These are phyloP conservation scores for Hetaerina americana DNA, from an alignment of 1,140 invertebrate genomes.

Conservation along the genomic window DNA sequence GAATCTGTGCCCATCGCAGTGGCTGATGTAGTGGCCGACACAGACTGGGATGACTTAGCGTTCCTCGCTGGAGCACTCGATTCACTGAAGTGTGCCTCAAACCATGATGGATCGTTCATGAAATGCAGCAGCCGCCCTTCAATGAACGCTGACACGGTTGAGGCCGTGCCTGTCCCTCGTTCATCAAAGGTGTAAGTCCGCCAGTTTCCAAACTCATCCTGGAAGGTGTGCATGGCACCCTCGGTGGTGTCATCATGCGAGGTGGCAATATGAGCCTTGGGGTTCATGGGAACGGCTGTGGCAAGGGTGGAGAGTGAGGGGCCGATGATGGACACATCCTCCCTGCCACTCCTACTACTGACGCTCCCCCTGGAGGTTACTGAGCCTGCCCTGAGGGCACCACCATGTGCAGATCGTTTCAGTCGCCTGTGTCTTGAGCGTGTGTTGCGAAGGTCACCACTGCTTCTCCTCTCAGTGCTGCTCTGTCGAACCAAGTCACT, in stretches of 20 bases:
- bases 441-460: neutral
- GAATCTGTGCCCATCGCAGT: slow-evolving; percentile 24
- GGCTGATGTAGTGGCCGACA: neutral
- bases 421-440: slow-evolving; percentile 16
- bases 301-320: neutral
- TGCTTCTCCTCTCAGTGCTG: slow-evolving; percentile 1
- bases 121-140: slow-evolving; percentile 27
- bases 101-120: slow-evolving; percentile 25
- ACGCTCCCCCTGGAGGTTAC: slow-evolving; percentile 18
- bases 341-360: slow-evolving; percentile 13
- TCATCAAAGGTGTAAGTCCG: slow-evolving; percentile 80
- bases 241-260: slow-evolving; percentile 78
- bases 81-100: slow-evolving; percentile 25
- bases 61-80: slow-evolving; percentile 23
- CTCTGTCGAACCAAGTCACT: neutral
- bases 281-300: slow-evolving; percentile 14
- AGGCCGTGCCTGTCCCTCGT: slow-evolving; percentile 43
- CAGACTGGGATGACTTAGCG: slow-evolving; percentile 8
- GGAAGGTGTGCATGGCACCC: slow-evolving; percentile 76
- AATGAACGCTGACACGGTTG: slow-evolving; percentile 28
- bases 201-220: slow-evolving; percentile 42
- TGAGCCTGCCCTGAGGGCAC: neutral
- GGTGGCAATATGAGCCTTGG: slow-evolving; percentile 55
- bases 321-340: slow-evolving; percentile 11
- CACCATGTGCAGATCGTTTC: slow-evolving; percentile 12